These are phyloP conservation scores for Calcarius lapponicus DNA, from an alignment of 2,797 vertebrate species.

Conservation along the genomic window DNA sequence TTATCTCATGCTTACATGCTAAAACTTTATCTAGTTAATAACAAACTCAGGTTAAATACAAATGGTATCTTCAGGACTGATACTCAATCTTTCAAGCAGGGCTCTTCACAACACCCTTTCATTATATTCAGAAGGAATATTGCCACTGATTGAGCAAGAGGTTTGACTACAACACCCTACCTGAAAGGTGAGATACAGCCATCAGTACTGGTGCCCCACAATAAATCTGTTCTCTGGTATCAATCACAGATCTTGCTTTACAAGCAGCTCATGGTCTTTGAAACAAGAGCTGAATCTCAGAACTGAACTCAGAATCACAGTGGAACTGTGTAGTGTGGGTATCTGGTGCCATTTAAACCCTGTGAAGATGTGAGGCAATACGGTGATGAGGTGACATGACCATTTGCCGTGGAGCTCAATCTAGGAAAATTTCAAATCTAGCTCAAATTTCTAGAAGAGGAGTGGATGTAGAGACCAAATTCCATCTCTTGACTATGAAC, in stretches of 20 bases:
- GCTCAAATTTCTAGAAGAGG: background rate
- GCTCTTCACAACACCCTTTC: background rate
- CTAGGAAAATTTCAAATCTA: background rate
- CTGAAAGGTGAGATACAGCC: background rate
- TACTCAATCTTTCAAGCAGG: background rate
- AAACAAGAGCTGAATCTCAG: background rate
- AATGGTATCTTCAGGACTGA: background rate
- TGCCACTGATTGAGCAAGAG: background rate
- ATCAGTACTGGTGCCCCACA: background rate
- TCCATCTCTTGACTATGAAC: background rate
- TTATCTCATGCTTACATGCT: background rate
- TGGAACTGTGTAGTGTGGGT: background rate
- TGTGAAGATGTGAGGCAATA: background rate
- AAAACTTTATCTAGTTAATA: background rate
- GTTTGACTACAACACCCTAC: accelerated
- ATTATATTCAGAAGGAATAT: background rate
- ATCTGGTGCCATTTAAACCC: background rate
- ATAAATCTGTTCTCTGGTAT: background rate
- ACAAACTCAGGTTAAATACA: background rate
- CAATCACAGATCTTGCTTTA: background rate
- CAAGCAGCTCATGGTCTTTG: background rate
- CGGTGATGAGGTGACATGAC: background rate
- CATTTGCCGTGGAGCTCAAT: background rate
- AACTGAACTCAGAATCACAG: background rate
- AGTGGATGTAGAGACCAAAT: background rate